These are phyloP conservation scores for Cyanoderma ruficeps DNA, from an alignment of 2,113 vertebrate genomes.

Conservation along the genomic window DNA sequence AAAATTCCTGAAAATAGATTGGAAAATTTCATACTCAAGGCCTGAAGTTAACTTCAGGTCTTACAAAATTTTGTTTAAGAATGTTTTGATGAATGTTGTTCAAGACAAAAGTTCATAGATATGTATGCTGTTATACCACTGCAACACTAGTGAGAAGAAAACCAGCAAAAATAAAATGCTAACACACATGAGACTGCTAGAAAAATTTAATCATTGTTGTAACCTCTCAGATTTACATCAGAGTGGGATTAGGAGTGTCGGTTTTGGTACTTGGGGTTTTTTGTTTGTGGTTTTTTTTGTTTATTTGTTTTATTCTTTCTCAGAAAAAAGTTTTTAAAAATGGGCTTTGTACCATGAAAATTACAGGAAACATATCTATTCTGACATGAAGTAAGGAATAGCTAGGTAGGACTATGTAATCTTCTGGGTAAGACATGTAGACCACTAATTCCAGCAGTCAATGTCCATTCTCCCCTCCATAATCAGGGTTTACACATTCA, in stretches of 20 bases:
- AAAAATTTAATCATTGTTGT: not conserved
- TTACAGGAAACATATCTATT: not conserved
- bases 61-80: not conserved
- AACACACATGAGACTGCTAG: not conserved
- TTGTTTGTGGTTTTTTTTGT: not conserved
- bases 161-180: not conserved
- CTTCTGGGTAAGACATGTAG: not conserved
- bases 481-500: not conserved
- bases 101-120: not conserved
- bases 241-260: not conserved
- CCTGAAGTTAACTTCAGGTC: not conserved
- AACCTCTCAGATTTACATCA: not conserved
- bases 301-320: not conserved
- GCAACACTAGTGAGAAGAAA: not conserved
- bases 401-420: not conserved
- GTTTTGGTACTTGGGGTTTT: not conserved
- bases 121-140: not conserved
- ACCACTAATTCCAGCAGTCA: not conserved
- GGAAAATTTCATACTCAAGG: not conserved
- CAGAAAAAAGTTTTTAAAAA: not conserved
- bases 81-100: not conserved
- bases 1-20: not conserved
- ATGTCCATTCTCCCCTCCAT: not conserved
- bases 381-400: not conserved
- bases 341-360: not conserved